These are phyloP conservation scores for Tupaia chinensis DNA, from an alignment of 2,113 vertebrate species.

Conservation along the genomic window DNA sequence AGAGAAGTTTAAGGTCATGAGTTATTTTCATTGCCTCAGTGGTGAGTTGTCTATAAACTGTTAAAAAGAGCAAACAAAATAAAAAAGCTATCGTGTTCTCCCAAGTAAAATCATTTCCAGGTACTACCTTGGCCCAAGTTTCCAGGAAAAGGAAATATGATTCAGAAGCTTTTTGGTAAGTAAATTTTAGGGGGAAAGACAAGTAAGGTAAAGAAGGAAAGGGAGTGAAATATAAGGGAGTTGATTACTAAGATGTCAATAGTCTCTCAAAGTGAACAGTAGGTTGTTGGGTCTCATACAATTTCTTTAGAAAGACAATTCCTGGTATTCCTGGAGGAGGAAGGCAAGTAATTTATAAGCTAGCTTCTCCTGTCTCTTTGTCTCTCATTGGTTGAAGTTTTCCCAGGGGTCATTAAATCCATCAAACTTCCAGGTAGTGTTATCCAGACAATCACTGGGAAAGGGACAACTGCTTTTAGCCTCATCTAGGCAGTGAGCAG, in stretches of 20 bases:
- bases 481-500: not conserved
- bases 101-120: not conserved
- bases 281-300: not conserved
- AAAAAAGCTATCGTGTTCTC: not conserved
- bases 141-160: not conserved
- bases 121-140: not conserved
- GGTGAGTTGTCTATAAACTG: not conserved
- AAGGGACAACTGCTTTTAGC: not conserved
- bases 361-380: not conserved
- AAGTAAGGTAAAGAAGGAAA: not conserved
- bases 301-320: not conserved
- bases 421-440: not conserved
- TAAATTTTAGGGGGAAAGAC: not conserved
- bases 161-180: not conserved
- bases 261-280: not conserved
- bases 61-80: not conserved
- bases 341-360: not conserved
- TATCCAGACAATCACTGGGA: not conserved
- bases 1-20: not conserved
- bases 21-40: not conserved
- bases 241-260: not conserved
- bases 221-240: not conserved
- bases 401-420: not conserved
- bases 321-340: not conserved
- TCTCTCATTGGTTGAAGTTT: not conserved